phyloP scores from a whole-genome alignment of 2,113 vertebrate genomes.

The Cavia aperea region DNA sequence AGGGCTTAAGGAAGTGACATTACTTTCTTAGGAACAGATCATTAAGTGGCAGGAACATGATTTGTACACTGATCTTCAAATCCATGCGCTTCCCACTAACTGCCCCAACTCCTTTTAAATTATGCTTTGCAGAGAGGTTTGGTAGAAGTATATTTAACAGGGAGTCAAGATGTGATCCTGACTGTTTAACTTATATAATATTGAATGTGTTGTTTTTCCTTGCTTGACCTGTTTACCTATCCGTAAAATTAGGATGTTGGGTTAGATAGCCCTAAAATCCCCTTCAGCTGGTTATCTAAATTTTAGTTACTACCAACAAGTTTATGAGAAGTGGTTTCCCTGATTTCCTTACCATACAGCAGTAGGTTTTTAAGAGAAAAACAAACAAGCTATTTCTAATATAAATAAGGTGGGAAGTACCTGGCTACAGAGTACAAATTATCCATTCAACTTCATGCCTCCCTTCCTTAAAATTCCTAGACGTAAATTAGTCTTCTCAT shows the following conservation, averaged over 20 bases:
- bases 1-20: not conserved
- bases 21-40: conserved; percentile 18
- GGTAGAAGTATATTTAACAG: not conserved
- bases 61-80: not conserved
- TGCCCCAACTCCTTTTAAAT: not conserved
- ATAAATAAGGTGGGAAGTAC: not conserved
- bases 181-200: not conserved
- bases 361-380: conserved; percentile 34
- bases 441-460: not conserved
- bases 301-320: conserved; percentile 22
- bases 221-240: conserved; percentile 37
- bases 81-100: not conserved
- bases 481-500: not conserved
- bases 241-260: conserved; percentile 18
- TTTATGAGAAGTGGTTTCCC: conserved; percentile 32
- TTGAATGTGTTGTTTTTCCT: not conserved
- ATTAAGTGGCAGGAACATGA: not conserved
- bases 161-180: not conserved
- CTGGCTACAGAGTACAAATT: conserved; percentile 20
- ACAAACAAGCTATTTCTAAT: not conserved
- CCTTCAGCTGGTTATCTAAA: not conserved
- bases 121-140: not conserved
- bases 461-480: not conserved
- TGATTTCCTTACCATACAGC: conserved; percentile 17
- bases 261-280: not conserved